Conservation (phyloP, 2,113 vertebrate genomes). For the Ciconia boyciana region DNA sequence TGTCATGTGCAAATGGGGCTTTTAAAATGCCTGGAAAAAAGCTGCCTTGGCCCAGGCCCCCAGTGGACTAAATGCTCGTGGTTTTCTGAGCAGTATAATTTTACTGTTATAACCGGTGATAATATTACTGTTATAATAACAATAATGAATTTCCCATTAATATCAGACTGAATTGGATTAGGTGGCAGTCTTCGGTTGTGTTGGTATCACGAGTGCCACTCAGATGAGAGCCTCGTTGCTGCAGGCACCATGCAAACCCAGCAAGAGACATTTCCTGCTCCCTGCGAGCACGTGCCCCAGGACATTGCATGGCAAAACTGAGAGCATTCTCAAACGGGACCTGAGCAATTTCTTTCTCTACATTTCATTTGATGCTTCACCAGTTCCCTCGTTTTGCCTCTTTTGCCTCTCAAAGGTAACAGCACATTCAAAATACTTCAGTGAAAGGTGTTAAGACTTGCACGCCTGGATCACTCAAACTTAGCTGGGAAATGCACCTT, state of each 20-base stretch:
- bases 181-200: not conserved
- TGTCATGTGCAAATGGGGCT: not conserved
- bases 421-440: not conserved
- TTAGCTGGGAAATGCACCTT: not conserved
- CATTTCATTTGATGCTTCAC: not conserved
- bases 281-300: fast-evolving
- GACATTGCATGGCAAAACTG: fast-evolving
- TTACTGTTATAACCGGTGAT: not conserved
- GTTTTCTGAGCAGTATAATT: not conserved
- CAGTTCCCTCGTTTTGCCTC: not conserved
- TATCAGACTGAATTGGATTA: not conserved
- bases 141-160: not conserved
- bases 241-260: not conserved
- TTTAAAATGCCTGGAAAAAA: not conserved
- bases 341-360: not conserved
- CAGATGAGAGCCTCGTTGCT: fast-evolving
- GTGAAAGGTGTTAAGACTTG: not conserved
- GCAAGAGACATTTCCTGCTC: not conserved
- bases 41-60: not conserved
- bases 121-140: not conserved
- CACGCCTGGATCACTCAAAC: not conserved
- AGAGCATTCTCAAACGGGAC: not conserved
- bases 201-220: not conserved
- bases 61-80: fast-evolving
- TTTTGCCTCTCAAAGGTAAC: not conserved